Evolutionary conservation across 1,140 invertebrate species (phyloP), one percentile per base, ranked within the genome.

Genomic region (Lutraria rhynchaena): DNA sequence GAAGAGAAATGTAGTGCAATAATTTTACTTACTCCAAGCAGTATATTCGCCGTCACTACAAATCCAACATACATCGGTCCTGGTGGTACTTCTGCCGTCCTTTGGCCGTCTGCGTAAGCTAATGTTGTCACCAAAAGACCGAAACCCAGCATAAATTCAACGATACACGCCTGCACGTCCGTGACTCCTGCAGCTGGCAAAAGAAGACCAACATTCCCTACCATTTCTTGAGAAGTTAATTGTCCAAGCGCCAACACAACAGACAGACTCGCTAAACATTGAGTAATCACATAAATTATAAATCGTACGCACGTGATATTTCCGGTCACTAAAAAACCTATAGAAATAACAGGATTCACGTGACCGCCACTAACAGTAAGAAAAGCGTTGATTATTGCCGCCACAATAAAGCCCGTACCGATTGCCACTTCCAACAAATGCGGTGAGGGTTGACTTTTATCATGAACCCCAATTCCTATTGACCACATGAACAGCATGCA

Each of bases 71-170:
- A 96, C 15, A 99, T 90, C 0, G 98, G 96, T 0, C 95, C 95
- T 13, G 97, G 97, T 33, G 97, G 97, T 87, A 95, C 95, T 41
- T 96, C 93, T 90, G 98, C 97, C 35, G 92, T 94, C 53, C 97
- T 94, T 33, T 95, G 94, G 22, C 83, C 82, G 92, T 99, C 98
- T 60, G 95, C 96, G 0, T 97, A 96, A 0, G 95, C 96, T 84
- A 97, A 96, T 9, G 98, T 95, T 9, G 97, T 95, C 58, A 98
- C 94, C 0, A 98, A 95, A 80, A 99, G 92, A 1, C 98, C 93
- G 90, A 98, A 98, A 0, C 97, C 98, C 76, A 98, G 95, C 67
- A 98, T 91, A 0, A 95, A 94, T 92, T 99, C 98, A 35, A 98
- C 94, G 13, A 96, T 91, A 31, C 98, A 92, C 0, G 95, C 97